Base-by-base conservation (phyloP, 1,140 invertebrate species). In the Druon quercuslanigerum region DNA sequence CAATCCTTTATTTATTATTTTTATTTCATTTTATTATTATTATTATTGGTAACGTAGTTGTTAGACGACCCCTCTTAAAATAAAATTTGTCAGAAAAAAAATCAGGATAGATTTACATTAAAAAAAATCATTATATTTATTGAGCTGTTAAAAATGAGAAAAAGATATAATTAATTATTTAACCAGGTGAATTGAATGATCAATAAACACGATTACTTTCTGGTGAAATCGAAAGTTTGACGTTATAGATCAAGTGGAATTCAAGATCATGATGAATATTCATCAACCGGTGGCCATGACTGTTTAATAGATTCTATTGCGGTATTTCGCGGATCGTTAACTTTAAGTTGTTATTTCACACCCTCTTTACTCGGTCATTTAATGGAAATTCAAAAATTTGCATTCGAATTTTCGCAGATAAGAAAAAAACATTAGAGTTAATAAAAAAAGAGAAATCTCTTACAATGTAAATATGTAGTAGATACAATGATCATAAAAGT, bases 201-300 rank as follows among this genome's bases (percentile, higher is more conserved):
- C 33, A 66, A 66, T 66, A 66, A 66, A 66, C 60, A 66, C n/a
- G 40, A 66, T 66, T 9, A 66, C 60, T 66, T 66, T 66, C 60
- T 66, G 25, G 14, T 66, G 60, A 66, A 66, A 66, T 66, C 40
- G 60, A 46, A 66, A 66, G 60, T 66, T 16, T 14, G 13, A 14
- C 16, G 20, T 54, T 54, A 66, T 16, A 33, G 57, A 40, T 66
- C 25, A 66, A 33, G 33, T 66, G 25, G 40, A 66, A 66, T 66
- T 66, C 25, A 66, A 66, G 60, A 40, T 46, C 25, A 66, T 16
- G 25, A 40, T n/a, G n/a, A 66, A 66, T 46, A 40, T 66, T 66
- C 9, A 14, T 60, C 17, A 66, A 40, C n/a, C 14, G 6, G 40
- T 46, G 40, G 9, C 40, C 3, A 66, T 33, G n/a, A 25, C 8